Evolutionary conservation across 2,797 vertebrate species (phyloP).

Genomic region (Pangasius macronema): DNA sequence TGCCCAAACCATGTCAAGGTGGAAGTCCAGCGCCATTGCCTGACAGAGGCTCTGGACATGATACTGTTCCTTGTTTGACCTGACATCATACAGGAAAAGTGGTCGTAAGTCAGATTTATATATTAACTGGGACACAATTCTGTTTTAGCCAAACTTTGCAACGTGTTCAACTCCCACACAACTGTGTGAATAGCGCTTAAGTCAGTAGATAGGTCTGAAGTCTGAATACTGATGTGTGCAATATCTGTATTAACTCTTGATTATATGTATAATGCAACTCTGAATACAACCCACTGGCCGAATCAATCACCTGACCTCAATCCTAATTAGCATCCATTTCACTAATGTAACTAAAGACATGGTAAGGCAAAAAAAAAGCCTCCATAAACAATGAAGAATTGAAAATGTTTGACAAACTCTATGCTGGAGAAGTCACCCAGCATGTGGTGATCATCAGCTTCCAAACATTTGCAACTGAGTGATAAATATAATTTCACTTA

Average conservation of each 20-base stretch:
- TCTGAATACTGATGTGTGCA: too few relatives aligned
- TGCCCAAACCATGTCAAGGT: not conserved
- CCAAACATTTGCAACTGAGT: slow-evolving; percentile 10
- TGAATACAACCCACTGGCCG: too few relatives aligned
- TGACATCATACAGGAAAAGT: not conserved
- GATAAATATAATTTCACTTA: slow-evolving; percentile 1
- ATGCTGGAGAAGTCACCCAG: not conserved
- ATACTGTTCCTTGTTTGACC: not conserved
- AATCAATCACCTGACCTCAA: too few relatives aligned
- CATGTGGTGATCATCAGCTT: slow-evolving; percentile 2
- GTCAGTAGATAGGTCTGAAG: not conserved
- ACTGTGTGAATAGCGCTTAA: not conserved
- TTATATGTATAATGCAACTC: too few relatives aligned
- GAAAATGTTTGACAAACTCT: not conserved
- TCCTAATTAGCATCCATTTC: not conserved
- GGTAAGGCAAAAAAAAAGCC: not conserved
- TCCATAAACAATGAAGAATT: not conserved
- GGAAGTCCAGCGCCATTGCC: too few relatives aligned
- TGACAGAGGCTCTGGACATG: not conserved
- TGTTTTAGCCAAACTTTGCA: not conserved
- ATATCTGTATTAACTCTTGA: too few relatives aligned
- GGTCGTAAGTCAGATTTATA: too few relatives aligned
- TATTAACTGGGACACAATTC: not conserved
- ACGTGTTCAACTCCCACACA: not conserved
- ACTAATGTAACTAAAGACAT: not conserved